Evolutionary conservation across 2,888 invertebrate species (phyloP).

Genomic region (Slavum lentiscoides): DNA sequence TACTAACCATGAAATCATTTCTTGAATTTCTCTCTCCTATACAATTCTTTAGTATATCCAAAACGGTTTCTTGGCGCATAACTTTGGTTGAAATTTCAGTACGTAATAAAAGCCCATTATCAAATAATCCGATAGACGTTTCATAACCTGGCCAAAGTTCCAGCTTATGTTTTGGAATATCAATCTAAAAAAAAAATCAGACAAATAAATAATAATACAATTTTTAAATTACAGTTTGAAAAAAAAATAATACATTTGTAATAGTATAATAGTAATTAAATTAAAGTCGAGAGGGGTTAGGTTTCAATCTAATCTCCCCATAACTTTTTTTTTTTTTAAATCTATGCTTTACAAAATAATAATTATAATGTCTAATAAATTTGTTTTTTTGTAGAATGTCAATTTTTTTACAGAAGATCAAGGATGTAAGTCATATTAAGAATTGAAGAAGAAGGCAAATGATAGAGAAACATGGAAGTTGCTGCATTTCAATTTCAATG

Average conservation of each 20-base stretch:
- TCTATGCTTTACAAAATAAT: too few relatives aligned
- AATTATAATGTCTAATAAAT: too few relatives aligned
- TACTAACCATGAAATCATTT: constrained; percentile 54
- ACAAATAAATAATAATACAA: too few relatives aligned
- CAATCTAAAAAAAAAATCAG: constrained; percentile 62
- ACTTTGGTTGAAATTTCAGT: constrained; percentile 83
- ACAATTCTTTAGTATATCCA: constrained; percentile 63
- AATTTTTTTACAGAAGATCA: too few relatives aligned
- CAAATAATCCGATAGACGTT: constrained; percentile 83
- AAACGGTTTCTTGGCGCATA: constrained; percentile 74
- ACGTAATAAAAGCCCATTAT: constrained; percentile 73
- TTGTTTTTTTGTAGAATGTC: too few relatives aligned
- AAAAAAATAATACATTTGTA: not conserved
- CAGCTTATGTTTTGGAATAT: constrained; percentile 67
- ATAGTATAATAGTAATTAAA: not conserved
- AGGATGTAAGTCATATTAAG: too few relatives aligned
- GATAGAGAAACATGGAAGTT: too few relatives aligned
- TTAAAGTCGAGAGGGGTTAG: too few relatives aligned
- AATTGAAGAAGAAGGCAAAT: too few relatives aligned
- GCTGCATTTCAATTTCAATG: too few relatives aligned
- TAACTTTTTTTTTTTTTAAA: too few relatives aligned
- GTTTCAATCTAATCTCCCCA: too few relatives aligned
- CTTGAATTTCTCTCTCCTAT: not conserved
- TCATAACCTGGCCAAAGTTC: constrained; percentile 83
- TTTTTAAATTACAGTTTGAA: not conserved